Evolutionary conservation across 2,888 invertebrate species (phyloP).

Genomic region (Diplolepis rosae): DNA sequence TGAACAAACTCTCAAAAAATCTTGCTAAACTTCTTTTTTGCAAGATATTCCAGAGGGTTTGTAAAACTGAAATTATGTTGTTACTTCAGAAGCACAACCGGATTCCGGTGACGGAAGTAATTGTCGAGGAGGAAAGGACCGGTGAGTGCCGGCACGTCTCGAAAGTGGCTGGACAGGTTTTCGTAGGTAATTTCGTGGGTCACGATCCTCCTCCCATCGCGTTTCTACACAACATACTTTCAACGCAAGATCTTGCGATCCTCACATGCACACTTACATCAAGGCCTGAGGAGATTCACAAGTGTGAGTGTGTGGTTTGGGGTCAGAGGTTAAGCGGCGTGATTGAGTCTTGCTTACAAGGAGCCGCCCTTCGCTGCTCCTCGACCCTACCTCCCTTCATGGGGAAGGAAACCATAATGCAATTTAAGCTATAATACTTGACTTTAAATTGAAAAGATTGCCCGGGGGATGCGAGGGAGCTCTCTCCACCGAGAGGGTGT

Average conservation of each 20-base stretch:
- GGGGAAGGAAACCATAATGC: slow-evolving; percentile 72
- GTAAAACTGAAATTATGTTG: slow-evolving; percentile 44
- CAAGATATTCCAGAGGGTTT: background rate
- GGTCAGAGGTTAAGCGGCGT: slow-evolving; percentile 73
- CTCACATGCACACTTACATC: slow-evolving; percentile 26
- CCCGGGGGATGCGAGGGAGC: slow-evolving; percentile 72
- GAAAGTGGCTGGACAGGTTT: slow-evolving; percentile 56
- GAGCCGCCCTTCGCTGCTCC: slow-evolving; percentile 66
- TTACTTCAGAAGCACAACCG: slow-evolving; percentile 41
- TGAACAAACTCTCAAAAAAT: background rate
- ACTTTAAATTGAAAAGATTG: slow-evolving; percentile 75
- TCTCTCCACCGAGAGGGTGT: slow-evolving; percentile 35
- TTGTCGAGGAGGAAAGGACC: slow-evolving; percentile 36
- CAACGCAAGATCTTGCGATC: slow-evolving; percentile 1
- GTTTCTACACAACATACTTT: slow-evolving; percentile 12
- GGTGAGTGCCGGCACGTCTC: slow-evolving; percentile 53
- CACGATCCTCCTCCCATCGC: slow-evolving; percentile 45
- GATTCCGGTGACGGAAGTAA: slow-evolving; percentile 51
- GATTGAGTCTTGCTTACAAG: slow-evolving; percentile 73
- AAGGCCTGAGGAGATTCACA: slow-evolving; percentile 40
- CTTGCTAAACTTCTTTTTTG: too few relatives aligned
- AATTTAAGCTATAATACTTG: slow-evolving; percentile 74
- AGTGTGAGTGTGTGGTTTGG: slow-evolving; percentile 52
- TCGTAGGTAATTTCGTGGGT: slow-evolving; percentile 55
- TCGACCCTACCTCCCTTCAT: slow-evolving; percentile 53